Evolutionary conservation across 2,888 invertebrate species (phyloP).

Genomic region (Eilema caniola): DNA sequence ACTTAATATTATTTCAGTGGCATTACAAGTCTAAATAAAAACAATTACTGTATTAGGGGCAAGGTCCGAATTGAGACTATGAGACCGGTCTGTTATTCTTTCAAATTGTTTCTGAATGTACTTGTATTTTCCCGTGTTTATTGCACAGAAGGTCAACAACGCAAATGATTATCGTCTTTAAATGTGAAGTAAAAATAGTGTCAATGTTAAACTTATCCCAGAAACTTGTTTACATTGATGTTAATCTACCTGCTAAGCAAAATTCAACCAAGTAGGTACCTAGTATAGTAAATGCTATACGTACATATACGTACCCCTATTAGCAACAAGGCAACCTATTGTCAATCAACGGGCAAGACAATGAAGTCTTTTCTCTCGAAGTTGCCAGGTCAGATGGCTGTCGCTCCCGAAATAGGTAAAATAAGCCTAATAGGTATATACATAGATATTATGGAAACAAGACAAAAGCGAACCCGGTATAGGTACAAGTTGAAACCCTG

Average conservation of each 20-base stretch:
- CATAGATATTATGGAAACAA: neutral
- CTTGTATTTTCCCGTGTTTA: constrained; percentile 61
- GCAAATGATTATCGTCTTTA: constrained; percentile 50
- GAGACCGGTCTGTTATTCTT: constrained; percentile 52
- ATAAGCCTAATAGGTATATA: no score
- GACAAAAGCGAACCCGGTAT: neutral
- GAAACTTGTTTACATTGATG: constrained; percentile 33
- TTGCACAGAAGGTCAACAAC: constrained; percentile 54
- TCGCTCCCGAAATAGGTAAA: neutral
- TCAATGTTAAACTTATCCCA: constrained; percentile 52
- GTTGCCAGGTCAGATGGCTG: neutral
- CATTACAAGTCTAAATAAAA: constrained; percentile 45
- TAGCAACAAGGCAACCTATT: no score
- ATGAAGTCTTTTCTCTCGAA: neutral
- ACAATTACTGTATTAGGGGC: constrained; percentile 58
- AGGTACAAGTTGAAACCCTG: neutral
- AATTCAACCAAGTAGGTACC: neutral
- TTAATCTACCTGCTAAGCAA: neutral
- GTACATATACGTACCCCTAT: no score
- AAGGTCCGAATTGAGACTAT: constrained; percentile 55
- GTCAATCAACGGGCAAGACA: no score
- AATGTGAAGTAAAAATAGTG: constrained; percentile 45
- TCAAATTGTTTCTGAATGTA: constrained; percentile 58
- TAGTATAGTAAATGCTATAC: neutral
- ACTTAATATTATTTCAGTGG: constrained; percentile 6